Conservation (phyloP, 2,113 vertebrate genomes). For the Paratilapia polleni region DNA sequence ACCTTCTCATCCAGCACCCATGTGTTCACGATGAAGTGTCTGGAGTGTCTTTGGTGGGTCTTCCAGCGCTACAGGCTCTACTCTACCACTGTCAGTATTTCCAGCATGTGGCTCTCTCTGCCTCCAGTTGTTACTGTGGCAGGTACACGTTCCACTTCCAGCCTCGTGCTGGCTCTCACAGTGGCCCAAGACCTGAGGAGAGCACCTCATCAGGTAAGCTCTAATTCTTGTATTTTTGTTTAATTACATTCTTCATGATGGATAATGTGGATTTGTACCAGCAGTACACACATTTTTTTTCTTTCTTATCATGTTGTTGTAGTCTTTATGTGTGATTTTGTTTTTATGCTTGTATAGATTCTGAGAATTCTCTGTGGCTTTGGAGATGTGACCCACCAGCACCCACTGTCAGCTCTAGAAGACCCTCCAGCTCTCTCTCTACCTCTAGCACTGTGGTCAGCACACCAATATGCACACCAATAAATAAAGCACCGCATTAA, state of each 20-base stretch:
- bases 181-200: slow-evolving; percentile 19
- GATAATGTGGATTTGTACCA: neutral
- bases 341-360: slow-evolving; percentile 72
- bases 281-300: too few species aligned
- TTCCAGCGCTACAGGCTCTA: slow-evolving; percentile 89
- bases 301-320: neutral
- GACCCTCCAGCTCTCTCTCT: slow-evolving; percentile 85
- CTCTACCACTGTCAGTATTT: slow-evolving; percentile 92
- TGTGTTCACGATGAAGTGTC: slow-evolving; percentile 93
- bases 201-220: slow-evolving; percentile 50
- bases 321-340: neutral
- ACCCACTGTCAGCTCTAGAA: slow-evolving; percentile 68
- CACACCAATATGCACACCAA: slow-evolving; percentile 1
- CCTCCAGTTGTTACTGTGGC: slow-evolving; percentile 84
- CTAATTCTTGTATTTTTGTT: neutral
- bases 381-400: slow-evolving; percentile 78
- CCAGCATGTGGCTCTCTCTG: slow-evolving; percentile 85
- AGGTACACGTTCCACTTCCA: slow-evolving; percentile 81
- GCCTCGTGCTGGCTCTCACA: slow-evolving; percentile 33
- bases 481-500: neutral
- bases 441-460: slow-evolving; percentile 93
- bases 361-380: slow-evolving; percentile 85
- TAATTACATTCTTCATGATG: neutral
- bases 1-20: slow-evolving; percentile 82
- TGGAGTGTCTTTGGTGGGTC: slow-evolving; percentile 87